These are phyloP conservation scores for Deilephila elpenor DNA, from an alignment of 2,888 invertebrate genomes.

Conservation along the genomic window DNA sequence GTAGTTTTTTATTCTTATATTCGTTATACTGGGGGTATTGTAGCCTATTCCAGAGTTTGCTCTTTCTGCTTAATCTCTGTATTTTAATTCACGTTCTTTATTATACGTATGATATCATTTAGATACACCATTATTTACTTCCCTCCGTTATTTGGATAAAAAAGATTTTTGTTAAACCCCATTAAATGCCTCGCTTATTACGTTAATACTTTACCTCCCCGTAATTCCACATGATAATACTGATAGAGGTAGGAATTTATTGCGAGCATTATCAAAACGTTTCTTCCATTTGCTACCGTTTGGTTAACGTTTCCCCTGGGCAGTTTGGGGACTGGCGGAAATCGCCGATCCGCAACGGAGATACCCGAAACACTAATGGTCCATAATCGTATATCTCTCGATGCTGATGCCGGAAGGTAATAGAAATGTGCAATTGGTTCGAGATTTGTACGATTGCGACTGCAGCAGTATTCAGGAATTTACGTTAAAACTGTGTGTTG, in stretches of 20 bases:
- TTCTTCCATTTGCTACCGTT: conserved; percentile 65
- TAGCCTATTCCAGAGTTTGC: too few relatives aligned
- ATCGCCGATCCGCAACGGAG: conserved; percentile 60
- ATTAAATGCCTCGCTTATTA: conserved; percentile 4
- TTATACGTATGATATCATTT: too few relatives aligned
- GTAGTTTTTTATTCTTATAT: too few relatives aligned
- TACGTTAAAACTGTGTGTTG: too few relatives aligned
- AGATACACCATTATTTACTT: neutral
- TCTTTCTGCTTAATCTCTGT: too few relatives aligned
- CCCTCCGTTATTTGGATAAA: neutral
- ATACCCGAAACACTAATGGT: conserved; percentile 64
- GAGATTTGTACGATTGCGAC: neutral
- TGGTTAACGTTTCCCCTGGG: conserved; percentile 49
- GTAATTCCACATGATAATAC: conserved; percentile 17
- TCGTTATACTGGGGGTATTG: too few relatives aligned
- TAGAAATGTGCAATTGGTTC: conserved; percentile 21
- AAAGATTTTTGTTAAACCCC: neutral
- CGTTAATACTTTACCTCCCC: neutral
- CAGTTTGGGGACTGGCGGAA: conserved; percentile 50
- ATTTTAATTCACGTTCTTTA: too few relatives aligned
- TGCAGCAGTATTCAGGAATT: neutral
- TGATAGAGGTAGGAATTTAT: conserved; percentile 65
- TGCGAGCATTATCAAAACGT: conserved; percentile 60
- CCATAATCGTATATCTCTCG: conserved; percentile 46
- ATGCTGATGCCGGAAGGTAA: conserved; percentile 12